Evolutionary conservation across 2,888 invertebrate genomes (phyloP), one percentile per base, ranked within the genome.

Genomic region (Crossocerus cetratus): DNA sequence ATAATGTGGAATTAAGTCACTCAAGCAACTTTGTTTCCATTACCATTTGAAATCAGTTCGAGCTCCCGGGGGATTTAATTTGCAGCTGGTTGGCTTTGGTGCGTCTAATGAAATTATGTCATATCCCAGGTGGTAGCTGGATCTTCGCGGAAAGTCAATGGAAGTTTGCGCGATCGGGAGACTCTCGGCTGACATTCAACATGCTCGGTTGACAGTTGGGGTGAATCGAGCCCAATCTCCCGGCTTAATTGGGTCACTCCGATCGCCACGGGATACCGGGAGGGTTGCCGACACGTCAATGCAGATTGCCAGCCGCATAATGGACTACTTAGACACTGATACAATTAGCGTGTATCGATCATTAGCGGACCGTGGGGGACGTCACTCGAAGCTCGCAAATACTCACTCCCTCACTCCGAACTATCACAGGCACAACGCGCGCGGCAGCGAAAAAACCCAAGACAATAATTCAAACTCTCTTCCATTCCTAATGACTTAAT

Each of bases 261-360:
- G 45, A 69, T 67, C 64, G 68, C 54, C 70, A 43, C 42, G 53
- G 22, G 67, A 66, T 42, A 62, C 20, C 42, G 44, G 56, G 61
- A 72, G 72, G 68, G 68, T 70, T 70, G 32, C 54, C 22, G n/a
- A 20, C 21, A n/a, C 58, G 54, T 11, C 67, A 71, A 66, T 70
- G 71, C 63, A 72, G 66, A 77, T 70, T 74, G 65, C 45, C 61
- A 45, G 55, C 56, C 53, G 43, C 44, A 53, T 71, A 76, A 77
- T 69, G 57, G 69, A 65, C 63, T 76, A 76, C 72, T 72, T 68
- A 59, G 69, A 62, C 58, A 45, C 57, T 76, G 68, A 73, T 67
- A 18, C 61, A 57, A 70, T 65, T 76, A 67, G 57, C 32, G 49
- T 32, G 8, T 45, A 67, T 76, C 72, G 58, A 65, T 78, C 62